phyloP scores from a whole-genome alignment of 2,888 invertebrate species.

The Tetrapedia diversipes region DNA sequence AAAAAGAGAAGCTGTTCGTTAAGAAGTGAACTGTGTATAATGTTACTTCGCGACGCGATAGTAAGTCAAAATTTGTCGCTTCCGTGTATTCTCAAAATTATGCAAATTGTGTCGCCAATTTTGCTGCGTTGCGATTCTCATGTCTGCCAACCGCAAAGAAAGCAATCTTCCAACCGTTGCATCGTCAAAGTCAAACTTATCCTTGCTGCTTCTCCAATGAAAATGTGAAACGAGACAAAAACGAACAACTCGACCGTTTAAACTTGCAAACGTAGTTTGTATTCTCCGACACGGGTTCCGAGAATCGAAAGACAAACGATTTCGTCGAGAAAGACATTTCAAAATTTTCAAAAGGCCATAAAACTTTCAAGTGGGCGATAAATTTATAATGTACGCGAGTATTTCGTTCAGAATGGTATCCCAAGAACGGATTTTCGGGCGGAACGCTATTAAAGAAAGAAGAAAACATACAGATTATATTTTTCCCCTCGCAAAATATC shows the following conservation, averaged over 20 bases:
- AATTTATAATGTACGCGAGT: slow-evolving; percentile 30
- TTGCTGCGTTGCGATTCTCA: not conserved
- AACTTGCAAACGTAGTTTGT: not conserved
- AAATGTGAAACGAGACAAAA: not conserved
- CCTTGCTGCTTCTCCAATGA: not conserved
- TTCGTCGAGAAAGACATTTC: not conserved
- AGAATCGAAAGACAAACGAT: not conserved
- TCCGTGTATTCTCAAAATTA: not conserved
- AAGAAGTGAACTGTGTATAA: too few species aligned
- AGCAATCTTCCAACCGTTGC: slow-evolving; percentile 27
- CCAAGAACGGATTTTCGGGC: slow-evolving; percentile 40
- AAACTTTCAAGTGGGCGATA: slow-evolving; percentile 29
- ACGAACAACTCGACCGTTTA: not conserved
- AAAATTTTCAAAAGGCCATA: not conserved
- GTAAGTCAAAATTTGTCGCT: not conserved
- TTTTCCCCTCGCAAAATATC: not conserved
- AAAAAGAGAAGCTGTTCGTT: too few species aligned
- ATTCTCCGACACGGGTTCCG: not conserved
- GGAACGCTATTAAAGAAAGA: slow-evolving; percentile 22
- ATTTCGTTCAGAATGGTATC: slow-evolving; percentile 17
- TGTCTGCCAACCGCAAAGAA: not conserved
- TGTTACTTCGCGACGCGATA: too few species aligned
- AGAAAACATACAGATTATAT: slow-evolving; percentile 33
- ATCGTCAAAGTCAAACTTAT: not conserved
- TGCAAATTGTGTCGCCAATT: slow-evolving; percentile 12